Base-by-base conservation (phyloP, 2,113 vertebrate species). In the Theristicus caerulescens region DNA sequence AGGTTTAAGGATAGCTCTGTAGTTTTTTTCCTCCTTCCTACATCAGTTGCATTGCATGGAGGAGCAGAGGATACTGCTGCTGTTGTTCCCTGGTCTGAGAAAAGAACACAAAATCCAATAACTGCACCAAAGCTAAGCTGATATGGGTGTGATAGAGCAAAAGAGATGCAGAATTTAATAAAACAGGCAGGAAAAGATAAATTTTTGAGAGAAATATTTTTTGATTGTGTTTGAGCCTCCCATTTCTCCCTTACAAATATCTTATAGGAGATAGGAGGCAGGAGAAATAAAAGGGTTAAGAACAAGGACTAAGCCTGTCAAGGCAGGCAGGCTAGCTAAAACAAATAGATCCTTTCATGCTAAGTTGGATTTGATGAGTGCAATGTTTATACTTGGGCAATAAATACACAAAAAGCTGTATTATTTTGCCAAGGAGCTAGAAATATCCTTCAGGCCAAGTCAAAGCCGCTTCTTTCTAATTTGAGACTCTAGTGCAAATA, bases 311-410 rank as follows among this genome's bases (percentile, higher is more conserved):
- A 44, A 54, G 51, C 24, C 47, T 87, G 65, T 93, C 66, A 86
- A 93, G 82, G 27, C 8, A 80, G 66, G 40, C 67, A 79, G 32
- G 17, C 52, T 38, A 88, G 69, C 74, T 79, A 76, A 93, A 94
- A 94, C 84, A 97, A 97, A 82, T 13, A 29, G 51, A 78, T 65
- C 55, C 70, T 95, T 96, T 97, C 85, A 94, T 55, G 14, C 40
- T 62, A 46, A 76, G 29, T 61, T 95, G 76, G 25, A 70, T 86
- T 93, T 91, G 26, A 34, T 32, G 44, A 70, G 44, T 55, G 72
- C 64, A 92, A 44, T 90, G 62, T 95, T 96, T 97, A 93, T 47
- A 84, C 66, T 20, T 90, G 36, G 77, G 73, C 74, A 94, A 59
- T 84, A 92, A 93, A 86, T 66, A 92, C 20, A 96, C 34, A 94